Evolutionary conservation across 2,797 vertebrate species (phyloP).

Genomic region (Phataginus tetradactyla): DNA sequence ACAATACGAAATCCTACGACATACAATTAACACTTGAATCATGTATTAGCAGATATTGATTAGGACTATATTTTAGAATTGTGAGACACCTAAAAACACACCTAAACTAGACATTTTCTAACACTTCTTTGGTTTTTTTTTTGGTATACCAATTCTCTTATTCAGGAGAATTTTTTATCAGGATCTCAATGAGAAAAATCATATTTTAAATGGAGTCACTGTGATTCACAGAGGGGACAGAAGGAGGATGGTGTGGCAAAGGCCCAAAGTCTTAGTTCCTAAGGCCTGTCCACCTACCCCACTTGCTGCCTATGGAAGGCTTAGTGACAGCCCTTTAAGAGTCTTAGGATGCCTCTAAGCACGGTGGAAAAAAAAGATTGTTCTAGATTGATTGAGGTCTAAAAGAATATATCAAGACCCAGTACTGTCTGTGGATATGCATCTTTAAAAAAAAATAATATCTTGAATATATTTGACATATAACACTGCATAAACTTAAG

Average conservation of each 20-base stretch:
- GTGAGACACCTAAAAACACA: background rate
- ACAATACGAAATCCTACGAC: background rate
- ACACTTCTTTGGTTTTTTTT: background rate
- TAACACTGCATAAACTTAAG: too few species aligned
- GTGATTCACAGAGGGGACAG: background rate
- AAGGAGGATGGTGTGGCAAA: background rate
- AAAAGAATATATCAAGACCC: background rate
- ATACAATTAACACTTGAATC: background rate
- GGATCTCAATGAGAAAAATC: background rate
- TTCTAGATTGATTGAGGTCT: background rate
- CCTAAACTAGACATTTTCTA: background rate
- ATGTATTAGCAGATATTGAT: background rate
- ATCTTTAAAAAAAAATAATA: background rate
- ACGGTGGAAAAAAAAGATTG: background rate
- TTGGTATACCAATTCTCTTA: background rate
- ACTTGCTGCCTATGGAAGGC: background rate
- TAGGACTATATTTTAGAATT: constrained; percentile 31
- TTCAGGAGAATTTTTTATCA: background rate
- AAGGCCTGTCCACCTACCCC: fast-evolving
- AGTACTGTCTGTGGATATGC: background rate
- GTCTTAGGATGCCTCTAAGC: background rate
- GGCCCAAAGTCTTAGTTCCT: background rate
- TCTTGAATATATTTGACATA: too few species aligned
- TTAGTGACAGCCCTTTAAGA: background rate
- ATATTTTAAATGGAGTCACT: background rate